Base-by-base conservation (phyloP, 2,113 vertebrate genomes). In the Misgurnus anguillicaudatus region DNA sequence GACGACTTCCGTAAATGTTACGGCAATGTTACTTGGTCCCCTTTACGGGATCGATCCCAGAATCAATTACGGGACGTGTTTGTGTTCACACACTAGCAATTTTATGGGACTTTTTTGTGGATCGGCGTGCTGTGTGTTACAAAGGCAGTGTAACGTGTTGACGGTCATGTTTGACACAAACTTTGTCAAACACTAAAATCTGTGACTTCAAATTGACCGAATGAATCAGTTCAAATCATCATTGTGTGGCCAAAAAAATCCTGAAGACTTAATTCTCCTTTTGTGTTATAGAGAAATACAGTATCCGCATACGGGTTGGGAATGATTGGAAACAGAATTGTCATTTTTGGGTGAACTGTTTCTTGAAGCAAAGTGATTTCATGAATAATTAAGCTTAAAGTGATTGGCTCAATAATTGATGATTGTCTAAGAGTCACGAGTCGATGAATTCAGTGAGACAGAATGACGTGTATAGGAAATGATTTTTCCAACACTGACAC, bases 341-440 rank as follows among this genome's bases (percentile, higher is more conserved):
- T 80, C 4, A 8, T 21, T 84, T 83, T 87, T 82, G 83, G 84
- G 77, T 82, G 78, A n/a, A 48, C 36, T 57, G 14, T 72, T 72
- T 14, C 11, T 41, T 41, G 7, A 4, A 38, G 19, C 31, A 24
- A 24, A 42, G 47, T n/a, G 45, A 53, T 39, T 71, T 55, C 9
- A 57, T 71, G 51, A 71, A 71, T 71, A 71, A 71, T 55, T 55
- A 55, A 39, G 5, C 14, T 38, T 70, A 0, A 19, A 53, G 67
- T 38, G 24, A 70, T n/a, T 17, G 24, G 8, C 67, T 17, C 13
- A 36, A 9, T 21, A 69, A 13, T 36, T 13, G 68, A n/a, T 70
- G 48, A 55, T 55, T 55, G 68, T 71, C 31, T 55, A 9, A 51
- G 31, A 16, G 51, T n/a, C 16, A n/a, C 6, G 53, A 39, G 69